phyloP scores from a whole-genome alignment of 2,113 vertebrate genomes.

The Macaca mulatta region DNA sequence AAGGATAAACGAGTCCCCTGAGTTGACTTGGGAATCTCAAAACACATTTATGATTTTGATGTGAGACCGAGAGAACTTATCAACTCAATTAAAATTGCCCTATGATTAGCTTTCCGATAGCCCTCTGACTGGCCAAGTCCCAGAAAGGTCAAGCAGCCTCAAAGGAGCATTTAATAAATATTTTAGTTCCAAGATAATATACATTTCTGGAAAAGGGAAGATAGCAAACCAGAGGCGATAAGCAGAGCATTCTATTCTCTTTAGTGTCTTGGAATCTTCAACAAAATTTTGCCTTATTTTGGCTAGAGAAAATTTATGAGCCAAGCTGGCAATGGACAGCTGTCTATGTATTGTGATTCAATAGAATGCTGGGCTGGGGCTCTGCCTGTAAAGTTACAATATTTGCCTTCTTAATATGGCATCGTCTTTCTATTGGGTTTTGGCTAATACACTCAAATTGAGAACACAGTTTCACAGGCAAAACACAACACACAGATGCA shows the following conservation, averaged over 20 bases:
- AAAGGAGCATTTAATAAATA: neutral
- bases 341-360: neutral
- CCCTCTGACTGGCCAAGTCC: neutral
- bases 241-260: neutral
- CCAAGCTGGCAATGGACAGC: neutral
- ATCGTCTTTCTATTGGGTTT: conserved; percentile 2
- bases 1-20: neutral
- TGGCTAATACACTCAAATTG: neutral
- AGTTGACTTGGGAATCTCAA: neutral
- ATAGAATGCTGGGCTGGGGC: neutral
- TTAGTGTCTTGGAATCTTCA: neutral
- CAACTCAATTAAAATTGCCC: neutral
- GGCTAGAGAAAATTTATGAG: neutral
- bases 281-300: conserved; percentile 14
- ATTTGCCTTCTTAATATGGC: neutral
- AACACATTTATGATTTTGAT: neutral
- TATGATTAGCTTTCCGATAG: neutral
- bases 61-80: neutral
- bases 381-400: neutral
- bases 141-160: neutral
- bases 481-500: neutral
- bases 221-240: neutral
- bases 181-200: neutral
- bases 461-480: neutral
- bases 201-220: neutral